A percentile compares a stretch with the other conserved stretches of the same genome.
phyloP scores from a whole-genome alignment of 92 coral and sea anemone species.

The Zoanthus sansibaricus region DNA sequence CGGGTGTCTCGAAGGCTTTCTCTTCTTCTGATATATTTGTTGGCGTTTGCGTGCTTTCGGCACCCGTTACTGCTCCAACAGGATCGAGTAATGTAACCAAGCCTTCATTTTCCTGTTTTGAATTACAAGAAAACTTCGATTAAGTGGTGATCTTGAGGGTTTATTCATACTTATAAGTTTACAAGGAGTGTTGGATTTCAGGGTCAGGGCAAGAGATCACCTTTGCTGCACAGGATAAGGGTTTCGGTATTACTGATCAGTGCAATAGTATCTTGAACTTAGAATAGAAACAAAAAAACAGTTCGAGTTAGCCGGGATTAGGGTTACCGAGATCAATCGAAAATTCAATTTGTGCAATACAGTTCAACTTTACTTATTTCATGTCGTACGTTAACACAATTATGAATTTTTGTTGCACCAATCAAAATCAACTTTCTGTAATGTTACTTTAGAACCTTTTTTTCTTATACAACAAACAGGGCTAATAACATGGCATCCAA shows the following conservation, averaged over 20 bases:
- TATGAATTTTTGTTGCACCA: conserved; percentile 23
- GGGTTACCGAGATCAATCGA: conserved; percentile 2
- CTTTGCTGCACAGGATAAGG: conserved; percentile 23
- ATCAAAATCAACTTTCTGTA: neutral
- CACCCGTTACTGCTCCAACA: conserved; percentile 36
- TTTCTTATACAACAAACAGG: conserved; percentile 1
- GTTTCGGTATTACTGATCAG: too few relatives aligned
- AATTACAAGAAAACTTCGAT: conserved; percentile 40
- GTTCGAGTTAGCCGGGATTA: conserved; percentile 10
- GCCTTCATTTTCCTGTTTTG: conserved; percentile 52
- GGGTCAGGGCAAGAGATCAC: too few relatives aligned
- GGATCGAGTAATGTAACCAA: conserved; percentile 29
- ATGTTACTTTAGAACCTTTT: neutral
- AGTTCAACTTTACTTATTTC: conserved; percentile 13
- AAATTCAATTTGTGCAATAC: neutral
- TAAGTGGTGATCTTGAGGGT: conserved; percentile 26
- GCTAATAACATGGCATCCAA: conserved; percentile 18
- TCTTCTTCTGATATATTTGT: conserved; percentile 51
- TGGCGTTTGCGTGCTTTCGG: conserved; percentile 43
- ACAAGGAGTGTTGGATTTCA: neutral
- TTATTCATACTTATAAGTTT: conserved; percentile 22
- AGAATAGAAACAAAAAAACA: neutral
- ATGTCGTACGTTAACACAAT: neutral
- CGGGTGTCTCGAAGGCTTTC: conserved; percentile 54
- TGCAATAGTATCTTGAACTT: too few relatives aligned